Conservation (phyloP, 1,140 invertebrate genomes). For the Macrobrachium nipponense region DNA sequence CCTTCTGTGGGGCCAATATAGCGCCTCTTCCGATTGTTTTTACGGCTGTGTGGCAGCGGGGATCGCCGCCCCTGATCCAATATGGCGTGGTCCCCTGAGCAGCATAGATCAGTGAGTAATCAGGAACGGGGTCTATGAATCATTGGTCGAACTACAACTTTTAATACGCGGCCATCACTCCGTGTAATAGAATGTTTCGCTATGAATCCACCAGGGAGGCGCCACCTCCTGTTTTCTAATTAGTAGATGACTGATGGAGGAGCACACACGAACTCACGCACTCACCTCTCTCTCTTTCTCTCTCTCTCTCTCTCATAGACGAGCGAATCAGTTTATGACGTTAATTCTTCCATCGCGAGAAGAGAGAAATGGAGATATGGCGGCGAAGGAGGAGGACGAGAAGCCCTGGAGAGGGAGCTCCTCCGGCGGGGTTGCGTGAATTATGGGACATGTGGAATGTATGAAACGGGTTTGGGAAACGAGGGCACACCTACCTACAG, state of each 20-base stretch:
- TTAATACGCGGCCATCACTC: constrained; percentile 58
- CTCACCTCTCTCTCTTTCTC: neutral
- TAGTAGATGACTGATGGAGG: constrained; percentile 21
- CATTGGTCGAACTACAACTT: constrained; percentile 56
- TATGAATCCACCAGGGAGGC: constrained; percentile 36
- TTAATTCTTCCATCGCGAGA: too few relatives aligned
- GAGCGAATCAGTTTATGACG: too few relatives aligned
- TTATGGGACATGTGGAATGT: too few relatives aligned
- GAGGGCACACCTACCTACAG: too few relatives aligned
- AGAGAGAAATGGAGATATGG: too few relatives aligned
- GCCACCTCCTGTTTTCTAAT: constrained; percentile 33
- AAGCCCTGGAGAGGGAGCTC: too few relatives aligned
- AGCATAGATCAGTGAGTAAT: constrained; percentile 56
- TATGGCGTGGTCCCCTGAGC: constrained; percentile 56
- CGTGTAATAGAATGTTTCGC: constrained; percentile 57
- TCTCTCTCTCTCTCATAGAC: neutral
- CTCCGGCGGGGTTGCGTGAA: too few relatives aligned
- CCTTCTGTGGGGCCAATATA: constrained; percentile 9
- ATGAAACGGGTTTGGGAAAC: too few relatives aligned
- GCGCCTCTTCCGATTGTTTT: neutral
- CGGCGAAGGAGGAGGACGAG: too few relatives aligned
- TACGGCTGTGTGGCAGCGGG: constrained; percentile 32
- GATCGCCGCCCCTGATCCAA: constrained; percentile 55
- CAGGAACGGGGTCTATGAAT: constrained; percentile 53
- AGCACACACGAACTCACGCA: neutral